Evolutionary conservation across 2,113 vertebrate species (phyloP).

Genomic region (Charina bottae): DNA sequence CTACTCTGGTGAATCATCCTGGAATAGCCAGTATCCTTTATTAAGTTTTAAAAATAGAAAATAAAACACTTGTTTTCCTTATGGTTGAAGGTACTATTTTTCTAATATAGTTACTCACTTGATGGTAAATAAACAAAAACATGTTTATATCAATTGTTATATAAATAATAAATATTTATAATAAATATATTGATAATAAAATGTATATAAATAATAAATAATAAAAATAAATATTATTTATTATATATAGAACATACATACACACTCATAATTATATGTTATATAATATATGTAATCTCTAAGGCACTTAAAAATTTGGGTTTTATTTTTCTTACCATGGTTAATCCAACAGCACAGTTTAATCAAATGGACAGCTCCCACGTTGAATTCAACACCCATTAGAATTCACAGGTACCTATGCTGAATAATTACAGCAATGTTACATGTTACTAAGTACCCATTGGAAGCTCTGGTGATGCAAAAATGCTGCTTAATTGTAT

Average conservation of each 20-base stretch:
- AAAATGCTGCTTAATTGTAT: constrained; percentile 2
- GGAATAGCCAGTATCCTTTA: not conserved
- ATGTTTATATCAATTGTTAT: not conserved
- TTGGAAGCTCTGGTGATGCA: not conserved
- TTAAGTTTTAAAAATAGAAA: not conserved
- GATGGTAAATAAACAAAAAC: not conserved
- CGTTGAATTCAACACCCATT: not conserved
- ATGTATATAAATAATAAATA: not conserved
- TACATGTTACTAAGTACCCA: accelerated
- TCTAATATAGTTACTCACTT: not conserved
- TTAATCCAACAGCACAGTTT: not conserved
- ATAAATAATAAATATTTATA: not conserved
- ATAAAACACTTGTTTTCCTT: not conserved
- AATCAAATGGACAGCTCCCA: constrained; percentile 23
- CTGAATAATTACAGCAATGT: not conserved
- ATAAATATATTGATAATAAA: not conserved
- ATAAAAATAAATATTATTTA: not conserved
- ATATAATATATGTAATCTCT: not conserved
- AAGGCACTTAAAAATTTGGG: not conserved
- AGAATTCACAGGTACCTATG: constrained; percentile 10
- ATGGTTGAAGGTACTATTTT: not conserved
- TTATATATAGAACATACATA: not conserved
- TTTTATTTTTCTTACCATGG: not conserved
- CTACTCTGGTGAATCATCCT: not conserved
- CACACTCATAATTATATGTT: not conserved